Conservation (phyloP, 2,113 vertebrate species). For the Corythaeola cristata region DNA sequence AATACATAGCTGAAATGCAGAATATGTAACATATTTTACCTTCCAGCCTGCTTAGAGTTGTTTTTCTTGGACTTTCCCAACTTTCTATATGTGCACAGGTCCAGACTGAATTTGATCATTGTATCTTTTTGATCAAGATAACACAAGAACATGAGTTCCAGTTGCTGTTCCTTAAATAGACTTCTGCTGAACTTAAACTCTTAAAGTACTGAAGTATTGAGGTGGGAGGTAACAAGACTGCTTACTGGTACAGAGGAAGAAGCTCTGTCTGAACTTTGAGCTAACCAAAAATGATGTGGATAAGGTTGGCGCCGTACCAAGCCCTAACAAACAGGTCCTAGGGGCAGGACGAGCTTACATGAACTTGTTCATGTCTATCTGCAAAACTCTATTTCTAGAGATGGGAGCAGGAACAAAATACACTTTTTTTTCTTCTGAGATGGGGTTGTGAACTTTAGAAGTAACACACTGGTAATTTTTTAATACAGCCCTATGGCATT, state of each 20-base stretch:
- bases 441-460: not conserved
- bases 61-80: not conserved
- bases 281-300: not conserved
- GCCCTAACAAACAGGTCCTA: not conserved
- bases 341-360: not conserved
- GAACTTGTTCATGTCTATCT: not conserved
- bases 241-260: not conserved
- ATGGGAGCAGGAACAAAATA: not conserved
- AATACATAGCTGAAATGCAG: not conserved
- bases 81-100: not conserved
- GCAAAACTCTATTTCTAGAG: not conserved
- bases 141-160: not conserved
- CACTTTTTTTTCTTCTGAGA: not conserved
- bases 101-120: not conserved
- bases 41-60: not conserved
- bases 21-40: not conserved
- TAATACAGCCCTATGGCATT: not conserved
- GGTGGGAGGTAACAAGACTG: not conserved
- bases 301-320: not conserved
- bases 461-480: not conserved
- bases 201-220: not conserved
- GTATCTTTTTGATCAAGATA: not conserved
- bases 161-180: not conserved
- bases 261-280: not conserved
- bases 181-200: not conserved